Evolutionary conservation across 2,797 vertebrate species (phyloP), one percentile per base, ranked within the genome.

Genomic region (Pseudochirops cupreus): DNA sequence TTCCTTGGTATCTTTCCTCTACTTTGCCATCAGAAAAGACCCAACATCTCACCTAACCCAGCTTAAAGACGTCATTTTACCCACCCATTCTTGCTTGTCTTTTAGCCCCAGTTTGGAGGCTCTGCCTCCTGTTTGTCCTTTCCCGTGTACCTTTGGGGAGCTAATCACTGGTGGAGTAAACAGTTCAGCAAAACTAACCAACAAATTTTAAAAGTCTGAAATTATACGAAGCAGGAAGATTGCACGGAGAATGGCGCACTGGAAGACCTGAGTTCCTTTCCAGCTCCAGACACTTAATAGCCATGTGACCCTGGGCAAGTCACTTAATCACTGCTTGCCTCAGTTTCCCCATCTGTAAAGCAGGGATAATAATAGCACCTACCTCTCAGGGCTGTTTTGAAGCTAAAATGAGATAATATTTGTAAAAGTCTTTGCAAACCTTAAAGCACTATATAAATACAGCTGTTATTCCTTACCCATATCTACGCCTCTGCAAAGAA

Each of bases 41-140:
- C 24, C 24, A 56, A 33, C 5, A 14, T 46, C 50, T 58, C 46
- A 54, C 14, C 26, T 53, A 29, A 94, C 9, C 4, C 29, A 89
- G n/a, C 97, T 96, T 97, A 56, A 1, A 3, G 91, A 54, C 5
- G 0, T 39, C 31, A 82, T 87, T 59, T 95, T 91, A 56, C 57
- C 96, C 26, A 55, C 93, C 56, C 91, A 92, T 28, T 0, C 0
- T 67, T 95, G 93, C 53, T 46, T 91, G 11, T 0, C 0, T 53
- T 95, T 94, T 94, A 95, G 21, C 94, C 3, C 18, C 24, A 0
- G 0, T 93, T 89, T 10, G 93, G 50, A 87, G 93, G 28, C 90
- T 33, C n/a, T 87, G 12, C 53, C 31, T 5, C 39, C 46, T 82
- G 29, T 39, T 56, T 87, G 7, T 39, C 74, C 39, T 87, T 87